Evolutionary conservation across 1,140 invertebrate species (phyloP).

Genomic region (Hylaeus anthracinus): DNA sequence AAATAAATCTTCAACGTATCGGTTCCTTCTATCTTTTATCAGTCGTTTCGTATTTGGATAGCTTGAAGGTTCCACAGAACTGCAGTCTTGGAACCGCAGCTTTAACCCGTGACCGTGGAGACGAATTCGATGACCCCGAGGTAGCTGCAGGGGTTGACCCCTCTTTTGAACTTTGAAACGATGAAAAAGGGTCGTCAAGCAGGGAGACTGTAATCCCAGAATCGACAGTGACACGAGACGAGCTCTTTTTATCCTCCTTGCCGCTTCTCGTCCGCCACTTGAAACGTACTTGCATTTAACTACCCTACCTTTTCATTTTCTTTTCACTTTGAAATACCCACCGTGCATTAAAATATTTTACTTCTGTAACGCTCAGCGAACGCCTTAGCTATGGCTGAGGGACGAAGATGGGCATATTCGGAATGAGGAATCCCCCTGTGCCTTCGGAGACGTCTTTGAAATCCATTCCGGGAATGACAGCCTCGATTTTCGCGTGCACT

Average conservation of each 20-base stretch:
- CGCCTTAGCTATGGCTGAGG: not conserved
- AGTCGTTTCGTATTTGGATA: no score
- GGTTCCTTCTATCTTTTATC: no score
- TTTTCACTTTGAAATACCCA: slow-evolving; percentile 32
- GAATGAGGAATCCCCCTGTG: not conserved
- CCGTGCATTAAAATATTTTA: slow-evolving; percentile 40
- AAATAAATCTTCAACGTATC: no score
- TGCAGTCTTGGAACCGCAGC: not conserved
- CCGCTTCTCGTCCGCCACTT: slow-evolving; percentile 27
- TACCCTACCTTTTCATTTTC: slow-evolving; percentile 34
- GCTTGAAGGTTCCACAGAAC: not conserved
- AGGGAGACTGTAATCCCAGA: slow-evolving; percentile 34
- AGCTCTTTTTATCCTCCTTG: slow-evolving; percentile 39
- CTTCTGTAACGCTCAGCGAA: slow-evolving; percentile 21
- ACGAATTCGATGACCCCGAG: slow-evolving; percentile 45
- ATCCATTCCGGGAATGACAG: slow-evolving; percentile 28
- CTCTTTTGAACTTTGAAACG: slow-evolving; percentile 48
- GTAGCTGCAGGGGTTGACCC: slow-evolving; percentile 33
- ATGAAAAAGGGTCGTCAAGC: slow-evolving; percentile 39
- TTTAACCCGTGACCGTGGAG: slow-evolving; percentile 42
- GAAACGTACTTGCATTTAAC: slow-evolving; percentile 45
- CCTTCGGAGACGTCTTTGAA: slow-evolving; percentile 21
- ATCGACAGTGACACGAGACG: slow-evolving; percentile 48
- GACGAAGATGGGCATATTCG: not conserved
- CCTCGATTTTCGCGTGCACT: slow-evolving; percentile 5